Percentiles rank a stretch among this genome's conserved stretches.
Evolutionary conservation across 1,140 invertebrate species (phyloP).

Genomic region (Cepaea nemoralis): DNA sequence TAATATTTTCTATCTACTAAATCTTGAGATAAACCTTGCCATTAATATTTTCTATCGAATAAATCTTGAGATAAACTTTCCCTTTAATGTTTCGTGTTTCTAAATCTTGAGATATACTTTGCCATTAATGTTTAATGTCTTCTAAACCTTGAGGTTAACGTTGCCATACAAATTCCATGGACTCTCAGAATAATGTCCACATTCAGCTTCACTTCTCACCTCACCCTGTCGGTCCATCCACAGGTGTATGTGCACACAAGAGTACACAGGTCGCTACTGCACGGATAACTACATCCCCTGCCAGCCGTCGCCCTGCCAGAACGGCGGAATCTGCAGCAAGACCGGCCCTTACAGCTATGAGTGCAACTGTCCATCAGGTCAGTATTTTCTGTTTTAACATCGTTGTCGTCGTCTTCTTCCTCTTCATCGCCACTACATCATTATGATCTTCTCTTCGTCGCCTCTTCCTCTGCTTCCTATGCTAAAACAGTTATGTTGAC

Average conservation of each 20-base stretch:
- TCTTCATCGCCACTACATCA: not conserved
- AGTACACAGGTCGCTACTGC: constrained; percentile 59
- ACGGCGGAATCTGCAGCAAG: constrained; percentile 59
- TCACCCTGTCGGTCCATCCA: not conserved
- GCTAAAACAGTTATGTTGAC: not conserved
- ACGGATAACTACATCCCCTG: constrained; percentile 61
- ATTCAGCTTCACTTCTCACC: too few species aligned
- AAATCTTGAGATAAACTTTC: too few species aligned
- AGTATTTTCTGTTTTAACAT: not conserved
- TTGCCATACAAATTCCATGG: too few species aligned
- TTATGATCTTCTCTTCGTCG: not conserved
- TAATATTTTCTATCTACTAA: too few species aligned
- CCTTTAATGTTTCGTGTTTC: too few species aligned
- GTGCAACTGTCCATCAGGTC: constrained; percentile 65
- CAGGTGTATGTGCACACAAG: constrained; percentile 58
- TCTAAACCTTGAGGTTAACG: too few species aligned
- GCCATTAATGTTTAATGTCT: too few species aligned
- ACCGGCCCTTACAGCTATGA: constrained; percentile 56
- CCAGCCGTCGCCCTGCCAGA: constrained; percentile 63
- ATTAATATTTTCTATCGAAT: too few species aligned
- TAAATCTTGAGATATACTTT: too few species aligned
- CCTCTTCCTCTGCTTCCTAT: not conserved
- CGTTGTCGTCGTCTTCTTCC: not conserved
- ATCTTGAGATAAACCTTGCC: too few species aligned
- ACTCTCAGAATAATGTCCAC: too few species aligned